Evolutionary conservation across 2,888 invertebrate genomes (phyloP).

Genomic region (Athetis lepigone): DNA sequence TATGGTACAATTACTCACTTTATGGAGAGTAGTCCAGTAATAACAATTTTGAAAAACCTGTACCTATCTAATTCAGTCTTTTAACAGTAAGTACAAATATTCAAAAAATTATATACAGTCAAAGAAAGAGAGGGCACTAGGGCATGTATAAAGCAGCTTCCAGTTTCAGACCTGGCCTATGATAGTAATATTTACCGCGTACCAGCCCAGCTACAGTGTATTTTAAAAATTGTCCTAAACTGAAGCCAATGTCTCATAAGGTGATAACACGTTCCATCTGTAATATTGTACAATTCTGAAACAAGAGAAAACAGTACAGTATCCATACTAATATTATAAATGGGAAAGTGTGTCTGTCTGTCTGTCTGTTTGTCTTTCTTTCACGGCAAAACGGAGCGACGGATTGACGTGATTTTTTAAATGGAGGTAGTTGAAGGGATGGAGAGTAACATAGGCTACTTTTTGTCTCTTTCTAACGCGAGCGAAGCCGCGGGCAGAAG

Average conservation of each 20-base stretch:
- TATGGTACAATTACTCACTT: not conserved
- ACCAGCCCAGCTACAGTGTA: not conserved
- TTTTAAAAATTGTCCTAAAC: constrained; percentile 33
- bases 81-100: not conserved
- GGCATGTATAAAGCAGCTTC: not conserved
- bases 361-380: too few species aligned
- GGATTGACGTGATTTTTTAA: too few species aligned
- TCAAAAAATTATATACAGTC: not conserved
- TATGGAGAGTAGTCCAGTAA: not conserved
- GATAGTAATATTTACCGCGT: not conserved
- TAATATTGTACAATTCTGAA: constrained; percentile 79
- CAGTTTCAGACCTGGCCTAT: not conserved
- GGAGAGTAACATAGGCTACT: too few species aligned
- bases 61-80: constrained; percentile 8
- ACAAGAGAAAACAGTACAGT: too few species aligned
- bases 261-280: constrained; percentile 68
- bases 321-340: not conserved
- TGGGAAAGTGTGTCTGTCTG: not conserved
- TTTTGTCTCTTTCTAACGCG: too few species aligned
- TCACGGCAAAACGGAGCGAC: too few species aligned
- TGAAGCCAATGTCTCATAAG: constrained; percentile 63
- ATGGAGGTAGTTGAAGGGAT: too few species aligned
- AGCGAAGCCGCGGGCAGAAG: too few species aligned
- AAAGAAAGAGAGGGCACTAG: not conserved
- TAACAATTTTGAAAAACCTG: constrained; percentile 6